Evolutionary conservation across 2,113 vertebrate genomes (phyloP).

Genomic region (Vimba vimba): DNA sequence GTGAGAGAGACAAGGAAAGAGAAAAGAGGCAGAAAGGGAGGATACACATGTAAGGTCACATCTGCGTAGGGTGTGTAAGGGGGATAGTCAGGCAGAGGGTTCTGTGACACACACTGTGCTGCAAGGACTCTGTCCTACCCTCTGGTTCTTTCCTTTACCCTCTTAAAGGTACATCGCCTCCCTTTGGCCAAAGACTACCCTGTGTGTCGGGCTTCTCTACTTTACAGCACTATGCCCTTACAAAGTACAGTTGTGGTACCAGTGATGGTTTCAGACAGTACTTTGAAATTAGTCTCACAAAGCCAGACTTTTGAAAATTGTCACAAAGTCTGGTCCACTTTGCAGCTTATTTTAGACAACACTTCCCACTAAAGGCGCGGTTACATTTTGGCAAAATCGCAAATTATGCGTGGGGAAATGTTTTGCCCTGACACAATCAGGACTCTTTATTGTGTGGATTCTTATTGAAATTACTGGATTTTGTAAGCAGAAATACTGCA

Average conservation of each 20-base stretch:
- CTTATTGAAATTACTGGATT: neutral
- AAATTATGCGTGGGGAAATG: neutral
- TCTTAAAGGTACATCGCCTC: slow-evolving; percentile 54
- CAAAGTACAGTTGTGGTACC: neutral
- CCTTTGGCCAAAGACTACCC: neutral
- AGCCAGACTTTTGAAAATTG: neutral
- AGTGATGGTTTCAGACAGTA: neutral
- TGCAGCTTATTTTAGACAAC: neutral
- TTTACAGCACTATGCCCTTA: neutral
- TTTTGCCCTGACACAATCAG: neutral
- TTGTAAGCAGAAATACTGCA: neutral
- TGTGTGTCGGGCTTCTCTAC: neutral
- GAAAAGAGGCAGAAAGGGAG: slow-evolving; percentile 34
- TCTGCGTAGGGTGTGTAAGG: slow-evolving; percentile 48
- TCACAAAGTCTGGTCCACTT: neutral
- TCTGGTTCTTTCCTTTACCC: slow-evolving; percentile 50
- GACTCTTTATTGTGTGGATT: neutral
- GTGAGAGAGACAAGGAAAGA: slow-evolving; percentile 35
- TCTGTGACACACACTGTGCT: slow-evolving; percentile 41
- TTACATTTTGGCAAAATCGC: neutral
- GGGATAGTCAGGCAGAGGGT: slow-evolving; percentile 34
- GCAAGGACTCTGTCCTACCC: slow-evolving; percentile 31
- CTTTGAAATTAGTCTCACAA: neutral
- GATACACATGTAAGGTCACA: slow-evolving; percentile 57
- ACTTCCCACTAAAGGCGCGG: neutral